These are phyloP conservation scores for Globicephala melas DNA, from an alignment of 2,113 vertebrate genomes.

Conservation along the genomic window DNA sequence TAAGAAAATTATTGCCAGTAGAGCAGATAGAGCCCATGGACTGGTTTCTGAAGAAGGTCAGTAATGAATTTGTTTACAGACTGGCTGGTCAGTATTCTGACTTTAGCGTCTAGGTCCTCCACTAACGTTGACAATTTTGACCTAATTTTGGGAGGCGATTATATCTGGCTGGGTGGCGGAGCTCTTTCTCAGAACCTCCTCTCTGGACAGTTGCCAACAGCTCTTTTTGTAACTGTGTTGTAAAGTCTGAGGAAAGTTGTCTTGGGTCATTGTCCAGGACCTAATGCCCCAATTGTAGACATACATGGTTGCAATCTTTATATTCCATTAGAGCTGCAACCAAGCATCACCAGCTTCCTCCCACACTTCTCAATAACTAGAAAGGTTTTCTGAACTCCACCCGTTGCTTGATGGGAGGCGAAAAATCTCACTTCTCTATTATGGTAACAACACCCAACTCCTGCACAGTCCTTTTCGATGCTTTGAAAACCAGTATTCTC, in stretches of 20 bases:
- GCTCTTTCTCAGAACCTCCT: conserved; percentile 69
- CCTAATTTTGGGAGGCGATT: conserved; percentile 61
- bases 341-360: background rate
- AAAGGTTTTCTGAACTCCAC: background rate
- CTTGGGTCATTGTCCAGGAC: conserved; percentile 50
- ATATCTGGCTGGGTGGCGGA: conserved; percentile 51
- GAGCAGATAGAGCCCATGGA: background rate
- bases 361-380: background rate
- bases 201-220: conserved; percentile 49
- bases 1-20: background rate
- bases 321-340: background rate
- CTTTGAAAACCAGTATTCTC: background rate
- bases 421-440: background rate
- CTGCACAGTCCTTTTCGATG: background rate
- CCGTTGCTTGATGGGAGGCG: background rate
- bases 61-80: background rate
- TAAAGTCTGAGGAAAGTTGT: conserved; percentile 62
- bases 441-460: background rate
- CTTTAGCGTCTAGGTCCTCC: background rate
- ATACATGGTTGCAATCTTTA: background rate
- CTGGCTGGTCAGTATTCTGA: background rate
- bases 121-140: conserved; percentile 55
- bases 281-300: conserved; percentile 41
- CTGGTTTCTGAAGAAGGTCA: background rate
- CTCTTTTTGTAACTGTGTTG: conserved; percentile 56